Evolutionary conservation across 1,140 invertebrate genomes (phyloP).

Genomic region (Sinella curviseta): DNA sequence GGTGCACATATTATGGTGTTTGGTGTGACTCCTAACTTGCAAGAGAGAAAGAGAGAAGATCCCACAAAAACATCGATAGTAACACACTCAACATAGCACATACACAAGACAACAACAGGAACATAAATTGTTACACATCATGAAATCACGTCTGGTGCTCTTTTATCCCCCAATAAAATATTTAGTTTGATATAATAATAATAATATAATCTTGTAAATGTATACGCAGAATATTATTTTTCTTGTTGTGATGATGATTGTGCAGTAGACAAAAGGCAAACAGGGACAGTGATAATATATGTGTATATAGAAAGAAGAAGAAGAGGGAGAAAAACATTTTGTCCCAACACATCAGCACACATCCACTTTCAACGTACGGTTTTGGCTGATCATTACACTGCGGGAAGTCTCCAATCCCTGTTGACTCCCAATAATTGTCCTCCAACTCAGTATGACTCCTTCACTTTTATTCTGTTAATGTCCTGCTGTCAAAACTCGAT

Average conservation of each 20-base stretch:
- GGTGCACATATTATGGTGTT: not conserved
- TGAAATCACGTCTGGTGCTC: conserved; percentile 21
- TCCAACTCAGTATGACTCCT: conserved; percentile 16
- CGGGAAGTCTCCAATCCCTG: conserved; percentile 19
- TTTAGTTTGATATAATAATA: conserved; percentile 16
- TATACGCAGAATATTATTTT: not conserved
- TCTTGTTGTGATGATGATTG: no score
- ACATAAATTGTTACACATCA: conserved; percentile 27
- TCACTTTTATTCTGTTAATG: conserved; percentile 23
- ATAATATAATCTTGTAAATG: not conserved
- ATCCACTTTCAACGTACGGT: not conserved
- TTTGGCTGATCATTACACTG: conserved; percentile 23
- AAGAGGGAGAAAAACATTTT: no score
- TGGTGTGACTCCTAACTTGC: not conserved
- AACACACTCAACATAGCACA: no score
- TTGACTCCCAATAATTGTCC: conserved; percentile 24
- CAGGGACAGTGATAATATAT: not conserved
- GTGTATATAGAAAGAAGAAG: no score
- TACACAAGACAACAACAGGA: no score
- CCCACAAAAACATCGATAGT: not conserved
- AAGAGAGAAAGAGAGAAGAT: not conserved
- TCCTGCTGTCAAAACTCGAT: conserved; percentile 22
- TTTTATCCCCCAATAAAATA: conserved; percentile 20
- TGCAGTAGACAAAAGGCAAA: no score
- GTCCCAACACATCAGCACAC: no score